phyloP scores from a whole-genome alignment of 2,797 vertebrate species.

The Pseudochirops cupreus region DNA sequence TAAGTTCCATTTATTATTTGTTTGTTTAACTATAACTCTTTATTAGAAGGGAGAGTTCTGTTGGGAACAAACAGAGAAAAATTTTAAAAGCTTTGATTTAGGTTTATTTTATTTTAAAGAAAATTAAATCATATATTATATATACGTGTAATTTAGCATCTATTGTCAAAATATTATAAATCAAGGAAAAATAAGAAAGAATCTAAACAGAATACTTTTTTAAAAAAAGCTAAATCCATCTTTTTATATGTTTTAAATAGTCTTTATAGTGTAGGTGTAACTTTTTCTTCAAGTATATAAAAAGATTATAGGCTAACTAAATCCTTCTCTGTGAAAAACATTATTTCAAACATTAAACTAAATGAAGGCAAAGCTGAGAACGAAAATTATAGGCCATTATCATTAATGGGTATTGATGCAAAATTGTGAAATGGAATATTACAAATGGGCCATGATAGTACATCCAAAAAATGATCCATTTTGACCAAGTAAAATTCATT shows the following conservation, averaged over 20 bases:
- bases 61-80: neutral
- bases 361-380: neutral
- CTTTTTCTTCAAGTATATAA: neutral
- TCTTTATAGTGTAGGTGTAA: neutral
- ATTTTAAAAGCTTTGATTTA: neutral
- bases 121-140: neutral
- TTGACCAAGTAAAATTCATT: neutral
- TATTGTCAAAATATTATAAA: neutral
- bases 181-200: neutral
- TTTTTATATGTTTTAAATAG: neutral
- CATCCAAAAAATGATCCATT: neutral
- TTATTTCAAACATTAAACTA: neutral
- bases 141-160: neutral
- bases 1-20: neutral
- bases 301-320: neutral
- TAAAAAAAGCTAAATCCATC: neutral
- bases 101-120: neutral
- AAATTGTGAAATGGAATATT: neutral
- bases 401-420: neutral
- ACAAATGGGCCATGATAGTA: neutral
- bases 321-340: neutral
- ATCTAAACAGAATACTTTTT: neutral
- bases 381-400: neutral
- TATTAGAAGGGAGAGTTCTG: neutral
- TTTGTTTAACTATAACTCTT: neutral